These are phyloP conservation scores for Neosilurus mollespiculum DNA, from an alignment of 2,797 vertebrate genomes.

Conservation along the genomic window DNA sequence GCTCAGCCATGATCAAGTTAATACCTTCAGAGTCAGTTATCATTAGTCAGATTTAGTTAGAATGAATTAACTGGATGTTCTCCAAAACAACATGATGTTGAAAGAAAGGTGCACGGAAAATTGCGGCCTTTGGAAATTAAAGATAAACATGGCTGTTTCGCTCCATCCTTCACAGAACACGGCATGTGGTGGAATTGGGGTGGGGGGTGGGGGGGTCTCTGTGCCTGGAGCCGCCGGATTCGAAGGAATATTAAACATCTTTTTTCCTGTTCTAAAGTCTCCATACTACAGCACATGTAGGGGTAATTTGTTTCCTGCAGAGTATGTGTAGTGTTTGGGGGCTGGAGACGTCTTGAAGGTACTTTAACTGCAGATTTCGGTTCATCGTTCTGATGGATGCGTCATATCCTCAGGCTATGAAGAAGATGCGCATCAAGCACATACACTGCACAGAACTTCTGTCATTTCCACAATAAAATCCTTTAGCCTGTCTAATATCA, in stretches of 20 bases:
- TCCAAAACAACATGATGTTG: slow-evolving; percentile 36
- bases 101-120: slow-evolving; percentile 29
- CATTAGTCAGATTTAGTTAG: slow-evolving; percentile 57
- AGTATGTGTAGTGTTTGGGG: background rate
- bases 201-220: background rate
- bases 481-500: background rate
- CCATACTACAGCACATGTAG: background rate
- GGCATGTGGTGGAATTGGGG: background rate
- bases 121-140: slow-evolving; percentile 14
- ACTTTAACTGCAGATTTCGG: background rate
- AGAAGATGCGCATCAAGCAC: background rate
- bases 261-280: background rate
- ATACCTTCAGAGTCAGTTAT: slow-evolving; percentile 52
- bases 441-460: background rate
- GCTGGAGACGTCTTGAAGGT: background rate
- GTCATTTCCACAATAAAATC: background rate
- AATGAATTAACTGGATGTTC: slow-evolving; percentile 54
- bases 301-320: slow-evolving; percentile 25
- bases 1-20: slow-evolving; percentile 53
- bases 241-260: slow-evolving; percentile 24
- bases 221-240: slow-evolving; percentile 5
- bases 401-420: slow-evolving; percentile 6
- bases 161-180: slow-evolving; percentile 29
- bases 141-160: slow-evolving; percentile 22
- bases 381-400: background rate